phyloP scores from a whole-genome alignment of 2,797 vertebrate genomes.

The Argyrosomus regius region DNA sequence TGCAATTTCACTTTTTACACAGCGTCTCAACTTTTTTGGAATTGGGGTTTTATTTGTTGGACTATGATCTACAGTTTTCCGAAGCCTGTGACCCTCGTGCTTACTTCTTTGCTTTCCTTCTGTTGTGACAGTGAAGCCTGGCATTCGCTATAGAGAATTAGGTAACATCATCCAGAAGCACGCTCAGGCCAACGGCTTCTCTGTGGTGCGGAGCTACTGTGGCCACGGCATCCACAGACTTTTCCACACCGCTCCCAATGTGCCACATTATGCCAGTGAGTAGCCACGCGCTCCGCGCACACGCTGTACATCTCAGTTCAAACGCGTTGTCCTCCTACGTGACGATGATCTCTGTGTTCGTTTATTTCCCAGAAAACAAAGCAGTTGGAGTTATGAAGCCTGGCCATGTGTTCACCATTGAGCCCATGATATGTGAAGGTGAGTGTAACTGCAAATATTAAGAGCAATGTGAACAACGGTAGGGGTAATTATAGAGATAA shows the following conservation, averaged over 20 bases:
- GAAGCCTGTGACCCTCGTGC: background rate
- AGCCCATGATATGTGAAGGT: slow-evolving; percentile 99
- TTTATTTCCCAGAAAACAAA: slow-evolving; percentile 92
- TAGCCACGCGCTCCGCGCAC: slow-evolving; percentile 18
- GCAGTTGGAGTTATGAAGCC: slow-evolving; percentile 99
- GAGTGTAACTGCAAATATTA: slow-evolving; percentile 61
- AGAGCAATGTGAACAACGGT: slow-evolving; percentile 2
- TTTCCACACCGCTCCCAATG: slow-evolving; percentile 97
- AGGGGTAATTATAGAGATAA: background rate
- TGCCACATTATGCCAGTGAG: slow-evolving; percentile 99
- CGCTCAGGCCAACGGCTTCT: slow-evolving; percentile 95
- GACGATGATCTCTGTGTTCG: background rate
- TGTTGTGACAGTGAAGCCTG: slow-evolving; percentile 91
- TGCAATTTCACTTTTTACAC: no score
- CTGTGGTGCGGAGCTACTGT: slow-evolving; percentile 97
- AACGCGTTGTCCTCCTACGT: no score
- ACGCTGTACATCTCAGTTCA: background rate
- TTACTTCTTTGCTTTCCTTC: slow-evolving; percentile 67
- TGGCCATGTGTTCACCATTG: slow-evolving; percentile 98
- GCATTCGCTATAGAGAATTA: slow-evolving; percentile 94
- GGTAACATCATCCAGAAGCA: slow-evolving; percentile 99
- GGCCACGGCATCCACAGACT: slow-evolving; percentile 98
- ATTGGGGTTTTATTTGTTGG: no score
- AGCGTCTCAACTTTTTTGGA: no score
- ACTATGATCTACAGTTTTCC: no score